Percentiles rank a stretch among this genome's conserved stretches.
phyloP scores from a whole-genome alignment of 2,797 vertebrate genomes.

The Lateolabrax maculatus region DNA sequence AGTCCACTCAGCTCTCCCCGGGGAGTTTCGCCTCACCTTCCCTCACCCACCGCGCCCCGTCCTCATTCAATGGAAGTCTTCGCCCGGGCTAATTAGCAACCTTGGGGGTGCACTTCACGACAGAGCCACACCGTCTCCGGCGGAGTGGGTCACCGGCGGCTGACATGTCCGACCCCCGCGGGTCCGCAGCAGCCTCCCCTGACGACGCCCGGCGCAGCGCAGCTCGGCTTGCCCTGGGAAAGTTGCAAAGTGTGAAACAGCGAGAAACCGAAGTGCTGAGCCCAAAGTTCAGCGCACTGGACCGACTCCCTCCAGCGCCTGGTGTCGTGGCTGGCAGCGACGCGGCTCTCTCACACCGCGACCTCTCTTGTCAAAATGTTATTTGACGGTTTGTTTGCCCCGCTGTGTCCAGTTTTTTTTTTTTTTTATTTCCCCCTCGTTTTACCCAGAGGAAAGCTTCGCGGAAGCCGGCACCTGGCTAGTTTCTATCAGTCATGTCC shows the following conservation, averaged over 20 bases:
- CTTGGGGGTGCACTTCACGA: constrained; percentile 29
- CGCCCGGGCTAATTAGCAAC: constrained; percentile 30
- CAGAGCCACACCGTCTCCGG: background rate
- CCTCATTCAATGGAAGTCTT: no score
- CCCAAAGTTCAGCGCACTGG: constrained; percentile 59
- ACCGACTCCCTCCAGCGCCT: constrained; percentile 22
- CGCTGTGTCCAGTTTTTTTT: constrained; percentile 34
- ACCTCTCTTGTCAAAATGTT: constrained; percentile 34
- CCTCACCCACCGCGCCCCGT: background rate
- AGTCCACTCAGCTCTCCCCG: background rate
- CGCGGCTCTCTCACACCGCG: constrained; percentile 31
- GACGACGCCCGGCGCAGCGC: background rate
- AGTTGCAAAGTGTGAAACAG: constrained; percentile 40
- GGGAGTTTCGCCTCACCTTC: constrained; percentile 2
- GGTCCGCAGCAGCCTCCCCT: background rate
- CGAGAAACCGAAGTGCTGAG: background rate
- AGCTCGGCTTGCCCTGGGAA: constrained; percentile 29
- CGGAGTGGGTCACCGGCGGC: no score
- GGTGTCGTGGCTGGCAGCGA: background rate
- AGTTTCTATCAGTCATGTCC: constrained; percentile 23
- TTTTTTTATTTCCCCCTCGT: no score
- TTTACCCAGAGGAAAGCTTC: constrained; percentile 13
- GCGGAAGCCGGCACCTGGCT: background rate
- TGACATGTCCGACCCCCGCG: no score
- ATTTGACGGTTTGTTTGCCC: constrained; percentile 19